Evolutionary conservation across 1,140 invertebrate genomes (phyloP).

Genomic region (Nasonia vitripennis): DNA sequence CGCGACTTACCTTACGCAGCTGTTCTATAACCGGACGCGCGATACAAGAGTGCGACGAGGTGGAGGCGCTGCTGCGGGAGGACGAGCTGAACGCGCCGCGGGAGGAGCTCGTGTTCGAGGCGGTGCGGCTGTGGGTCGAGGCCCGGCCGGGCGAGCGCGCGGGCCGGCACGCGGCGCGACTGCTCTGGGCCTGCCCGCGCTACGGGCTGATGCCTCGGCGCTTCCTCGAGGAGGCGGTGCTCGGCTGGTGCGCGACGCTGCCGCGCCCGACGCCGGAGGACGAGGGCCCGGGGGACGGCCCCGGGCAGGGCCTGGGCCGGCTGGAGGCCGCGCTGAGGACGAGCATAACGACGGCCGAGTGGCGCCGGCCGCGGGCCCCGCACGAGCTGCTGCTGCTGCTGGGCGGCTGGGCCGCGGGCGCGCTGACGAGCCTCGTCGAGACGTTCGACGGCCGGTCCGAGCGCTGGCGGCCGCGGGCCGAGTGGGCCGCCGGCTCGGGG

Average conservation of each 20-base stretch:
- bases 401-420: conserved; percentile 87
- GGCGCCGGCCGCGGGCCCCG: conserved; percentile 79
- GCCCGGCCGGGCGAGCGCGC: conserved; percentile 57
- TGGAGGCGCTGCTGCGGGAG: conserved; percentile 83
- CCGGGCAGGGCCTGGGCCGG: conserved; percentile 77
- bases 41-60: conserved; percentile 76
- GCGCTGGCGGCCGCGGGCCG: background rate
- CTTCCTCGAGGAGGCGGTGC: conserved; percentile 77
- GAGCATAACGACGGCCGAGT: conserved; percentile 55
- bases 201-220: conserved; percentile 82
- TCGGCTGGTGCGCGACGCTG: conserved; percentile 79
- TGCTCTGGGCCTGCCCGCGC: conserved; percentile 79
- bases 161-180: conserved; percentile 73
- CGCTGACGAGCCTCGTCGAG: conserved; percentile 86
- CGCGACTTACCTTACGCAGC: no score
- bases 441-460: conserved; percentile 80
- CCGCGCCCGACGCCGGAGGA: conserved; percentile 58
- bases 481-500: conserved; percentile 77
- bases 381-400: conserved; percentile 83
- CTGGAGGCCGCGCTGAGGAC: conserved; percentile 66
- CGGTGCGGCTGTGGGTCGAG: conserved; percentile 78
- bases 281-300: no score
- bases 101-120: conserved; percentile 83
- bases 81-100: conserved; percentile 84
- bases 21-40: no score